A percentile compares a stretch with the other conserved stretches of the same genome.
phyloP scores from a whole-genome alignment of 2,888 invertebrate genomes.

The Timandra comae region DNA sequence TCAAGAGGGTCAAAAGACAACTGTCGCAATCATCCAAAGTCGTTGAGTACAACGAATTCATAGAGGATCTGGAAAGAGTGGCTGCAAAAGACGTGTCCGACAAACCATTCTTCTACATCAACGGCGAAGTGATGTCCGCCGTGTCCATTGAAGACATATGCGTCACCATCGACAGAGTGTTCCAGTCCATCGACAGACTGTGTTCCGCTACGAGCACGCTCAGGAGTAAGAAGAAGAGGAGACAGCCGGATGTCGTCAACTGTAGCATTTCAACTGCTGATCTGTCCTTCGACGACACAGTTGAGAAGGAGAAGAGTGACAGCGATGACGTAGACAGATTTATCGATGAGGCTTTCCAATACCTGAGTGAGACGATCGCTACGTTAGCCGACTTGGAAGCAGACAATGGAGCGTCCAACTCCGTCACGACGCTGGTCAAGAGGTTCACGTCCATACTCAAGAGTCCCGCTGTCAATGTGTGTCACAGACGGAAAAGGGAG shows the following conservation, averaged over 20 bases:
- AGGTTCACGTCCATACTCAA: slow-evolving; percentile 51
- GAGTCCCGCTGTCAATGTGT: slow-evolving; percentile 39
- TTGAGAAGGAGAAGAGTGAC: slow-evolving; percentile 23
- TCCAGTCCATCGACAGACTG: slow-evolving; percentile 59
- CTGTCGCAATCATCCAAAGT: slow-evolving; percentile 27
- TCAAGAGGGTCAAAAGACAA: slow-evolving; percentile 25
- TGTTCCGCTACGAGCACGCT: slow-evolving; percentile 46
- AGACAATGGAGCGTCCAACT: slow-evolving; percentile 29
- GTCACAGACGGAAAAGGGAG: slow-evolving; percentile 41
- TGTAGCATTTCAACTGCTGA: slow-evolving; percentile 55
- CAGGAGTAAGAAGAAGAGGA: slow-evolving; percentile 26
- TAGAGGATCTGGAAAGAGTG: slow-evolving; percentile 39
- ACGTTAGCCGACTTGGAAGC: slow-evolving; percentile 28
- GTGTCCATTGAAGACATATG: slow-evolving; percentile 59
- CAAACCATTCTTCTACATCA: slow-evolving; percentile 45
- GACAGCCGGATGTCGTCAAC: slow-evolving; percentile 43
- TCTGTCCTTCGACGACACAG: slow-evolving; percentile 59
- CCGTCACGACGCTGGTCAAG: slow-evolving; percentile 57
- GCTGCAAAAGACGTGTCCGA: slow-evolving; percentile 23
- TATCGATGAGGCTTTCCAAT: slow-evolving; percentile 61
- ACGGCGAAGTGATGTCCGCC: slow-evolving; percentile 54
- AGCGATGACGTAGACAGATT: slow-evolving; percentile 46
- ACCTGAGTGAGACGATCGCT: slow-evolving; percentile 41
- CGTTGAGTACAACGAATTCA: slow-evolving; percentile 51
- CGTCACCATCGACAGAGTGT: slow-evolving; percentile 55